Percentiles rank a stretch among this genome's conserved stretches.
Conservation (phyloP, 2,113 vertebrate species). For the Tupaia chinensis region DNA sequence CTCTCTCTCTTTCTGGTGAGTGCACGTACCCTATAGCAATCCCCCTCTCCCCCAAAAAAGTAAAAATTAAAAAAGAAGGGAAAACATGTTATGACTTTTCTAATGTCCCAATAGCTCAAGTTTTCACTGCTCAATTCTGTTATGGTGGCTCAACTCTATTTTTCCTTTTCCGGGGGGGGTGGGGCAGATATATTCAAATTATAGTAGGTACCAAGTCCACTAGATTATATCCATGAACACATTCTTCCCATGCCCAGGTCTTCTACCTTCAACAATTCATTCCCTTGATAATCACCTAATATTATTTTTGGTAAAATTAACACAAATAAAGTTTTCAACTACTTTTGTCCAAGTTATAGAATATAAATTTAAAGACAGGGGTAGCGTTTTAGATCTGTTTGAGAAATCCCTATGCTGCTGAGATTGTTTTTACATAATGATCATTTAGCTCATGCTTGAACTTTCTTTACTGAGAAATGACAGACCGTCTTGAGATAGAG, state of each 20-base stretch:
- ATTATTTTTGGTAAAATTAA: background rate
- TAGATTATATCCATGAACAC: background rate
- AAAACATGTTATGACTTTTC: too few species aligned
- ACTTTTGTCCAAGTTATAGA: background rate
- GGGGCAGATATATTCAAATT: too few species aligned
- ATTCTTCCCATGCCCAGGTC: background rate
- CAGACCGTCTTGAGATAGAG: background rate
- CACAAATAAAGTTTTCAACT: background rate
- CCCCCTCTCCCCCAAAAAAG: too few species aligned
- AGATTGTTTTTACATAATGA: conserved; percentile 14
- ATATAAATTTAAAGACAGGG: background rate
- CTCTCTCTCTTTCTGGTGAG: too few species aligned
- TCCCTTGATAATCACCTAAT: background rate
- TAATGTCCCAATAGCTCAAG: too few species aligned
- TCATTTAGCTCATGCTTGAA: background rate
- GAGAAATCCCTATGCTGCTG: background rate
- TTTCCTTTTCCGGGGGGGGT: too few species aligned
- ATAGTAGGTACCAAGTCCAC: background rate
- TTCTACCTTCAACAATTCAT: background rate
- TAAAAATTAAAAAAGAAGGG: too few species aligned
- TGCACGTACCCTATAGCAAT: too few species aligned
- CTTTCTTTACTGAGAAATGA: background rate
- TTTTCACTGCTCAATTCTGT: too few species aligned
- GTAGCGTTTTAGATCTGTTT: background rate
- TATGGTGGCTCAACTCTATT: too few species aligned